Conservation (phyloP, 2,888 invertebrate species). For the Gerris lacustris region DNA sequence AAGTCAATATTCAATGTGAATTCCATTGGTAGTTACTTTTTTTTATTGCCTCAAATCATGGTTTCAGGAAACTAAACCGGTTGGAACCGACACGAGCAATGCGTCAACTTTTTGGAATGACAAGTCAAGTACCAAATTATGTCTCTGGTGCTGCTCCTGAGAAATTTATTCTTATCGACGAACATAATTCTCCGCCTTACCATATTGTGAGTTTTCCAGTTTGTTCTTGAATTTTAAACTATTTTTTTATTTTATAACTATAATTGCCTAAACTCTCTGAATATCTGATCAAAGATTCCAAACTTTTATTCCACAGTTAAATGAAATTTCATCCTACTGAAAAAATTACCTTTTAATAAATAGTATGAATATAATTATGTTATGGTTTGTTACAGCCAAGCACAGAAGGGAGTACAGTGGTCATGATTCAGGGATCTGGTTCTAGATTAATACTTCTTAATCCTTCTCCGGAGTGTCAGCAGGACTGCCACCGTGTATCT, state of each 20-base stretch:
- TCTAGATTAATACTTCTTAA: conserved; percentile 55
- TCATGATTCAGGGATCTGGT: conserved; percentile 60
- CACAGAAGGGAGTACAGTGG: conserved; percentile 70
- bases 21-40: too few species aligned
- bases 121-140: conserved; percentile 40
- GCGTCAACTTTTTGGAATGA: conserved; percentile 58
- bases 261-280: too few species aligned
- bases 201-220: conserved; percentile 40
- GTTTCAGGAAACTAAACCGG: conserved; percentile 59
- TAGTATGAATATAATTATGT: too few species aligned
- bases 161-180: conserved; percentile 62
- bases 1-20: too few species aligned
- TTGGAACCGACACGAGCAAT: conserved; percentile 60
- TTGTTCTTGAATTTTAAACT: background rate
- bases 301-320: too few species aligned
- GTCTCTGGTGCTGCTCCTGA: conserved; percentile 45
- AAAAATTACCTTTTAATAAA: background rate
- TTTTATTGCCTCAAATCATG: too few species aligned
- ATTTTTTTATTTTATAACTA: background rate
- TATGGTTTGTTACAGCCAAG: conserved; percentile 45
- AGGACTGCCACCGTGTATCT: conserved; percentile 57
- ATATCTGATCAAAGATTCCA: too few species aligned
- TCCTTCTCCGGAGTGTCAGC: conserved; percentile 64
- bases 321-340: background rate
- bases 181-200: conserved; percentile 52